phyloP scores from a whole-genome alignment of 1,140 invertebrate genomes.

The Dolichoris vasculosae region DNA sequence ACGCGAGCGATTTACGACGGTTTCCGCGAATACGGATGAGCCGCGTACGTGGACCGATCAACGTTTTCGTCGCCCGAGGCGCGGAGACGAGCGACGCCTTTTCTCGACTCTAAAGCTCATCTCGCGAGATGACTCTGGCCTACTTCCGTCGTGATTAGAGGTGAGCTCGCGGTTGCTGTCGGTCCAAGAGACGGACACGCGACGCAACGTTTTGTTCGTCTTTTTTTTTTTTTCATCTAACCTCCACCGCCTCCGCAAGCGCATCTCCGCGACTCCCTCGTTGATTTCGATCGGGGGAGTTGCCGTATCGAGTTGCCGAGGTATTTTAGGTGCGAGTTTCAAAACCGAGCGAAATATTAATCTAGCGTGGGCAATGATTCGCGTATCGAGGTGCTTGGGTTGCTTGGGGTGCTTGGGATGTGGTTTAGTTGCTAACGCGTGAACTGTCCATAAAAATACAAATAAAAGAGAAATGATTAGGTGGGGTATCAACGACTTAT shows the following conservation, averaged over 20 bases:
- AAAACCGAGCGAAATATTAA: slow-evolving; percentile 5
- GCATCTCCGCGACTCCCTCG: no score
- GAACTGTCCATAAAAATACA: not conserved
- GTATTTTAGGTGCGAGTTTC: not conserved
- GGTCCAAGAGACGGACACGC: not conserved
- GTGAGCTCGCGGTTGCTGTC: not conserved
- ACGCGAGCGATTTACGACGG: not conserved
- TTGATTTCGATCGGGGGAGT: not conserved
- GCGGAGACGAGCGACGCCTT: slow-evolving; percentile 4
- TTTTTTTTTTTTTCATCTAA: not conserved
- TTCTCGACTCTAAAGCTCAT: not conserved
- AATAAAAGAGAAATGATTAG: not conserved
- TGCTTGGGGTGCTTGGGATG: not conserved
- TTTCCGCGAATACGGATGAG: not conserved
- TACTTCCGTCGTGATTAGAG: slow-evolving; percentile 13
- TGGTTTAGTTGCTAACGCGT: not conserved
- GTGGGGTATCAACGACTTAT: not conserved
- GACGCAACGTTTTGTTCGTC: not conserved
- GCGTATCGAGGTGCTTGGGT: not conserved
- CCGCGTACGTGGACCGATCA: not conserved
- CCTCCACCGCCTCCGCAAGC: no score
- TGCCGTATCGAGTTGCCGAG: not conserved
- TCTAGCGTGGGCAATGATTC: not conserved
- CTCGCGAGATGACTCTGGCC: not conserved
- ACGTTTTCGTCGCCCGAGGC: slow-evolving; percentile 34